Percentiles rank a stretch among this genome's conserved stretches.
Evolutionary conservation across 2,113 vertebrate species (phyloP).

Genomic region (Pelodiscus sinensis): DNA sequence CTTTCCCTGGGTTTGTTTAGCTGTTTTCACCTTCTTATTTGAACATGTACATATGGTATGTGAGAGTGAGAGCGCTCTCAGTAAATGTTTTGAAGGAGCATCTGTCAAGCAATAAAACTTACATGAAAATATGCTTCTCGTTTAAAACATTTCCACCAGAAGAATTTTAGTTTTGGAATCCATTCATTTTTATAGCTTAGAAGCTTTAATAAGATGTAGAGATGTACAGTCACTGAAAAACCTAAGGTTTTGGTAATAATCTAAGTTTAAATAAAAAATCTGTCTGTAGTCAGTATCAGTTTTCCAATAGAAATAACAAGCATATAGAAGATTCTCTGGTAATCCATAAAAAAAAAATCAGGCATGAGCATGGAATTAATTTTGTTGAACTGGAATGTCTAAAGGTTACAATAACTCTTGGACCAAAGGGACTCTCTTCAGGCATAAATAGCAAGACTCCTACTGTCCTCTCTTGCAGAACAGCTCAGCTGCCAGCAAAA

Average conservation of each 20-base stretch:
- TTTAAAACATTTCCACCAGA: constrained; percentile 55
- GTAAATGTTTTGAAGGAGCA: constrained; percentile 71
- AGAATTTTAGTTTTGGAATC: constrained; percentile 51
- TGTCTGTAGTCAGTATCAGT: constrained; percentile 50
- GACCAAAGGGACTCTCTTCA: constrained; percentile 76
- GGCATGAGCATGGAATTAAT: constrained; percentile 59
- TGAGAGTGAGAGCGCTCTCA: constrained; percentile 63
- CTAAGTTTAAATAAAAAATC: constrained; percentile 31
- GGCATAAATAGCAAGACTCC: constrained; percentile 85
- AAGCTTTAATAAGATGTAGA: constrained; percentile 61
- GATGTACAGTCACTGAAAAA: constrained; percentile 55
- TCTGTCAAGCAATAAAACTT: constrained; percentile 72
- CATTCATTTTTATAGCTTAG: constrained; percentile 59
- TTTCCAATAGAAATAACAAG: constrained; percentile 50
- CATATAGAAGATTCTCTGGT: constrained; percentile 25
- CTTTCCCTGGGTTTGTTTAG: constrained; percentile 66
- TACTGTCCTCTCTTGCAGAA: constrained; percentile 83
- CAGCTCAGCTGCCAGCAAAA: constrained; percentile 82
- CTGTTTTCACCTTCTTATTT: constrained; percentile 65
- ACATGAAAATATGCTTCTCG: constrained; percentile 69
- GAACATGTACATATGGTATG: constrained; percentile 67
- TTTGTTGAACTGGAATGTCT: constrained; percentile 71
- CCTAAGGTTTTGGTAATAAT: constrained; percentile 36
- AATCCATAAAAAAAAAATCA: constrained; percentile 25
- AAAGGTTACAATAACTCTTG: constrained; percentile 76